Base-by-base conservation (phyloP, 1,140 invertebrate species). In the Pinna nobilis region DNA sequence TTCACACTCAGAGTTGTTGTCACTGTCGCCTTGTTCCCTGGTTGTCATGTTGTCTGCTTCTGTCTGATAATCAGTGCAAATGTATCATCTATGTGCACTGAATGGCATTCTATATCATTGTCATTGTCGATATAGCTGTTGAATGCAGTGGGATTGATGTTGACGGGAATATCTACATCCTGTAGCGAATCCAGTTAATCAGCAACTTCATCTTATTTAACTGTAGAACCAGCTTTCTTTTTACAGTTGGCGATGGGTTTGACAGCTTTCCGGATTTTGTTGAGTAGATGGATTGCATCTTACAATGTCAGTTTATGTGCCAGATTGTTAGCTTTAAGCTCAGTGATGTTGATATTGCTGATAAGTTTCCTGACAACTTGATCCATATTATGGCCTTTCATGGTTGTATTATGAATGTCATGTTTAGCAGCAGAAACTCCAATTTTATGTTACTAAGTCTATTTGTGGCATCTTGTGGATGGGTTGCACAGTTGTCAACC, bases 341-440 rank as follows among this genome's bases (percentile, higher is more conserved):
- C 39, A 25, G 5, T 25, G 15, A 20, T 18, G 69, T 71, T 50
- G 30, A 71, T 64, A 1, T 55, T 25, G 15, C 5, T 47, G 15
- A 71, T 55, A 15, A 55, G 20, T 33, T 70, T 51, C 7, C 49
- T 33, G 20, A 64, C 67, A 50, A 70, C 28, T 39, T 57, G 15
- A 18, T 44, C 60, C 32, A 41, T 28, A 32, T 69, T 57, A 23
- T 61, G 28, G 25, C 7, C 18, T 47, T 61, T 60, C 3, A 67
- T 32, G 7, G 13, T 6, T 53, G 70, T 32, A 72, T 69, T 20
- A 64, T 72, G 6, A 64, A 50, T 18, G 75, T 80, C 3, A 70
- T 72, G 59, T 75, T 76, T 11, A 76, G 68, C 28, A 70, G 78
- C 32, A 74, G 47, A 53, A 78, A 75, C 32, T 15, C 18, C 23